Evolutionary conservation across 2,797 vertebrate species (phyloP), one percentile per base, ranked within the genome.

Genomic region (Pangasius macronema): DNA sequence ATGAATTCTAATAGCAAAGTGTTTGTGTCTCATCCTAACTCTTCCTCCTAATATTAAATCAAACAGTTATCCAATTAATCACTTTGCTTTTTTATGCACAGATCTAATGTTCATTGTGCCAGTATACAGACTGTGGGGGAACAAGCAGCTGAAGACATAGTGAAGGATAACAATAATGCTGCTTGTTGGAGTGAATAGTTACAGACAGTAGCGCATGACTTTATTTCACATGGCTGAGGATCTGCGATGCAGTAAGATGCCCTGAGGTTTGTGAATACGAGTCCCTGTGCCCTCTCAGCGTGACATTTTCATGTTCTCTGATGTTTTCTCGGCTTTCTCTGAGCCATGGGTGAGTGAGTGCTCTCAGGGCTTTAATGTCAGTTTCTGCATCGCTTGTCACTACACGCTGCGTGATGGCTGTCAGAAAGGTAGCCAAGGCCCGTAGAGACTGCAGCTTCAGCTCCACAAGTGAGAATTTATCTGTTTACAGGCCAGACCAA

Each of bases 311-410:
- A 84, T 73, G 68, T 73, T 73, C 53, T 73, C 67, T 95, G 93
- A 94, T 94, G 94, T 93, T 93, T 92, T 93, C 81, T 91, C 89
- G 33, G 93, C 94, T 92, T 95, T 95, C 91, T 89, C 89, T 90
- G 87, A 91, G 93, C 93, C 92, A 2, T 87, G 88, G 94, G 94
- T 94, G 93, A 95, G 89, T 89, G 91, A 91, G 93, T 92, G 93
- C 95, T 95, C 90, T 92, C 82, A 91, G 94, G 95, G 95, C 91
- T 94, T 84, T 93, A 91, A 94, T 93, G 94, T 95, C 95, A 95
- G 91, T 94, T 94, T 95, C 91, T 89, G 90, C 95, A 91, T 94
- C 93, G 92, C 91, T 93, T 94, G 93, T 92, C 88, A 90, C 85
- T 92, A 88, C 68, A 84, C 53, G 27, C 59, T 77, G 51, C 61